Evolutionary conservation across 2,888 invertebrate species (phyloP), one percentile per base, ranked within the genome.

Genomic region (Cheilosia grossa): DNA sequence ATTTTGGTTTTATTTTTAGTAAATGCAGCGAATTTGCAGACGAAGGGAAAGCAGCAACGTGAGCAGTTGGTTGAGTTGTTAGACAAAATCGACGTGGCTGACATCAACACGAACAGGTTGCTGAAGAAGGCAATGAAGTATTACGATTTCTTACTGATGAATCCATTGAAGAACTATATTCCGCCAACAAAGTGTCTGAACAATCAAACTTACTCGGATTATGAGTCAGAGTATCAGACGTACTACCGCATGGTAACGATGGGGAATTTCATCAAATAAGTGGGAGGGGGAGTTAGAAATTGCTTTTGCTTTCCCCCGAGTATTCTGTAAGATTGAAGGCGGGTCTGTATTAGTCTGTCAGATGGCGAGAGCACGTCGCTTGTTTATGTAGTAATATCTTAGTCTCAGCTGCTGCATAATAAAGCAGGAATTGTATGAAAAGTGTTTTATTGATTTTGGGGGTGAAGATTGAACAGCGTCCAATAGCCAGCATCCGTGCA

Each of bases 241-340:
- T 93, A 93, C 91, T 93, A 93, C 89, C 91, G 91, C 66, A 91
- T 91, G 87, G 89, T 90, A 42, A 89, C 88, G 5, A 88, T 87
- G 64, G 90, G 89, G 2, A 88, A 88, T 49, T 88, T 88, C 4
- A 88, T 88, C 17, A 90, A 90, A 69, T 88, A 82, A 86, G 30
- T 27, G n/a, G 10, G 24, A 49, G 4, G 49, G 10, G 4, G 6
- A 1, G 13, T 49, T n/a, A 3, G 40, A 66, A 24, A 21, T 37
- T 49, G 24, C 9, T 17, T 53, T 6, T 27, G 37, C 17, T 53
- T 66, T 53, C 40, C 27, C 24, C 3, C 1, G 33, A 3, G 33
- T 21, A n/a, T 49, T 64, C 47, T 19, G 10, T 17, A 21, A 2
- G 21, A 58, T 42, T 24, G 17, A 33, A 10, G 47, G 30, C n/a